Base-by-base conservation (phyloP, 1,140 invertebrate genomes). In the Atta texana region DNA sequence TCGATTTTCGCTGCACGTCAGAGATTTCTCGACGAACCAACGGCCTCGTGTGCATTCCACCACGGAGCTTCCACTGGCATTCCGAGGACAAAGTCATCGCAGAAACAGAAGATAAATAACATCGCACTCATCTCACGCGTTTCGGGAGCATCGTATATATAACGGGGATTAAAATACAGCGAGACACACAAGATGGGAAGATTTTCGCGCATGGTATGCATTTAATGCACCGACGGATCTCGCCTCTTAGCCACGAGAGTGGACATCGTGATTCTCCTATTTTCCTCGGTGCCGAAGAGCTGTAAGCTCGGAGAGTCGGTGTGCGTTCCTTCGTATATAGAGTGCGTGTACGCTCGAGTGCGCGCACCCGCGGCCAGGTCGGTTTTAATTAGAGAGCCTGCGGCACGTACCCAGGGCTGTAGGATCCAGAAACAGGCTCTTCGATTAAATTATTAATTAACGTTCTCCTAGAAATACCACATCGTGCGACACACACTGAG, bases 401-500 rank as follows among this genome's bases (percentile, higher is more conserved):
- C 84, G 55, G 18, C 39, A 49, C 64, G 78, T 84, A 87, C 86
- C 88, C 64, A 81, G 68, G 31, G 68, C 69, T 87, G 87, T 87
- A 89, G 89, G 85, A 86, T 91, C 91, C 87, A 12, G 39, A 91
- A 94, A 92, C 92, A 93, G 90, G 90, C 93, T 94, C 92, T 94
- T 94, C 93, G 92, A 93, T 92, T 94, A 94, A 95, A 95, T 95
- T 95, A 95, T 95, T 95, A 95, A 95, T 95, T 95, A 95, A 94
- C 92, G 93, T 92, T 92, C 92, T 93, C 92, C 88, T 92, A 90
- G 92, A 93, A 94, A 94, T 94, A 94, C 92, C 91, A 74, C 91
- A 92, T 90, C 91, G 88, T 92, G 92, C 92, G 91, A n/a, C 31
- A 31, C 74, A 8, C 59, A 24, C 24, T 24, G 24, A 24, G 24